Evolutionary conservation across 1,140 invertebrate genomes (phyloP), one percentile per base, ranked within the genome.

Genomic region (Trissolcus basalis): DNA sequence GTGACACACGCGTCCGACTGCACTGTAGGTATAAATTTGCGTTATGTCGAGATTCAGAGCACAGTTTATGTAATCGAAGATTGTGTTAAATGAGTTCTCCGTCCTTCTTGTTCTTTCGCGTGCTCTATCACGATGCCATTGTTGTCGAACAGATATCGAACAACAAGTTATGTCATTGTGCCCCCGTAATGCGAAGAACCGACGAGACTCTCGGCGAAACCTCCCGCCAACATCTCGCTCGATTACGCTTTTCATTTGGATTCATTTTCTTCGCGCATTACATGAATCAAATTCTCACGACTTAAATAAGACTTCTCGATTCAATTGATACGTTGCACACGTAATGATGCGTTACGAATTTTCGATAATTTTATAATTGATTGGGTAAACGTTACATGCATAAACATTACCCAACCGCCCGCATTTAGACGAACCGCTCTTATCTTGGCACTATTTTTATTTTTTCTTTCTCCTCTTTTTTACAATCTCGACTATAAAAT

Each of bases 1-100:
- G n/a, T n/a, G 27, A 11, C 50, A 51, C 71, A 63, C 74, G 72
- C 75, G 75, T 72, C 68, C 68, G 63, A 47, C 43, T 10, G 63
- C 19, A 27, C 2, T 27, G 19, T 6, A 27, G 49, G 48, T 65
- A 60, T 70, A 74, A 69, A 54, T 53, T 33, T 53, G 16, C 63
- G 75, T 77, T 78, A 78, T 73, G 41, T 61, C 67, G 71, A 77
- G 79, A 84, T 85, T 83, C 75, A 41, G 77, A 81, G 67, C 73
- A 78, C 77, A 54, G 53, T 82, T 85, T 80, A 83, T 82, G 78
- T 85, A 85, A 84, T 79, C 68, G 55, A 77, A 84, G 81, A 83
- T 84, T 79, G 77, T 72, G 76, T 80, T 80, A 80, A 84, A 83
- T 78, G 71, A 78, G 77, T 72, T 69, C 53, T 64, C 64, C 68